A percentile compares a stretch with the other conserved stretches of the same genome.
Conservation (phyloP, 2,797 vertebrate species). For the Mus spretus region DNA sequence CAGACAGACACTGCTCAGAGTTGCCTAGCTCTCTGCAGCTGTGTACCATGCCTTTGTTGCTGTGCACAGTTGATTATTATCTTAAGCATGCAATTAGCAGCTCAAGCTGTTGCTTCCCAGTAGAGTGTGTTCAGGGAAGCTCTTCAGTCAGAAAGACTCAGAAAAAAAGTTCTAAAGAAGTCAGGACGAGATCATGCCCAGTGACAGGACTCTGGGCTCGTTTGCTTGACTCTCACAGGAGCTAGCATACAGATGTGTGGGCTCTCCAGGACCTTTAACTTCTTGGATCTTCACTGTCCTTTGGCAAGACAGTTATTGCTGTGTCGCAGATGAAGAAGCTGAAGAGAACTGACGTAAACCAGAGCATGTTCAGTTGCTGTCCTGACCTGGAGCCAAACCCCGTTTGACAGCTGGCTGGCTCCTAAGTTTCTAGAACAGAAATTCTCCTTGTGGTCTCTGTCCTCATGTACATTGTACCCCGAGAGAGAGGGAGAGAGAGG, state of each 20-base stretch:
- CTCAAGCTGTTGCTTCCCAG: neutral
- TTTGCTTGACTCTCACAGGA: neutral
- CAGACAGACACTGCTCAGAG: neutral
- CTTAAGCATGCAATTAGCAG: conserved; percentile 45
- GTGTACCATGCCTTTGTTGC: neutral
- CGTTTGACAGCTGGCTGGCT: neutral
- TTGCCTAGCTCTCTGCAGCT: neutral
- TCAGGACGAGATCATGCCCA: neutral
- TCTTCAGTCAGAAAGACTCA: neutral
- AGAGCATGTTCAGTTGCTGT: neutral
- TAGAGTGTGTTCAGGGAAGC: neutral
- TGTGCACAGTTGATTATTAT: neutral
- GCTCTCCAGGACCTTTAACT: neutral
- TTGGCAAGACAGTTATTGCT: neutral
- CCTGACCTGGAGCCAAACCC: neutral
- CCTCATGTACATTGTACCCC: neutral
- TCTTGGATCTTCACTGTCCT: neutral
- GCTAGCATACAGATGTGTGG: neutral
- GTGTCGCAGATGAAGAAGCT: neutral
- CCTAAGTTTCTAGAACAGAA: neutral
- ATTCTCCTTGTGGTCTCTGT: neutral
- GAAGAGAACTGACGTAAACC: neutral
- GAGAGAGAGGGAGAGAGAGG: neutral
- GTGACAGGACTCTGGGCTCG: neutral
- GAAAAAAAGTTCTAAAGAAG: neutral